Evolutionary conservation across 2,797 vertebrate genomes (phyloP), one percentile per base, ranked within the genome.

Genomic region (Notoglanidium macrostoma): DNA sequence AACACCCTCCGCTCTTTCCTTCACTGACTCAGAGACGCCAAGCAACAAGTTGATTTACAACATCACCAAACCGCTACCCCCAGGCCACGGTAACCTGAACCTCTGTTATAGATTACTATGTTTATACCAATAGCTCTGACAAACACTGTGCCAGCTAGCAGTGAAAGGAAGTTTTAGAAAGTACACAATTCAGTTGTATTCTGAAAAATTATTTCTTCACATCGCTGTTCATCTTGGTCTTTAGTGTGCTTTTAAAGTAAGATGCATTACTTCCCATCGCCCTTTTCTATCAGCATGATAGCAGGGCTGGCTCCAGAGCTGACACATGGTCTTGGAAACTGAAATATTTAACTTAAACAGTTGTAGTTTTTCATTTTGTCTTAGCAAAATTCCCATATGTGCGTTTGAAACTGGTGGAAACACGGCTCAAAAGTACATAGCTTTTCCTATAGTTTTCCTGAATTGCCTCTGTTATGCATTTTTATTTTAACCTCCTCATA

Each of bases 41-140:
- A 96, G 93, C 44, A 93, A 97, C 87, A 96, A 97, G 91, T 96
- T 99, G 86, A 70, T 97, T 76, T 99, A 97, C 93, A 99, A 98
- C 35, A 94, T 99, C 94, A 99, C 98, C 19, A 94, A 94, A 86
- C 96, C 97, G 3, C 95, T 99, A 8, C 94, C 92, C 40, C 93
- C 94, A 54, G 95, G 95, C 91, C 97, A 99, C 95, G 98, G 98
- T 97, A 94, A 96, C 93, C 68, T 79, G 87, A 86, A 85, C 89
- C 84, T 82, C 79, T 14, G 68, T 87, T 83, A 77, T 72, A 65
- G 59, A 82, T 68, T 83, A 76, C 73, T 79, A 51, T 61, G 77
- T 57, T 87, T 49, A 89, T n/a, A 54, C 59, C 81, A 89, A 82
- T 61, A 49, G 44, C 59, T 49, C 61, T 67, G 59, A 81, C 26